Evolutionary conservation across 2,888 invertebrate genomes (phyloP).

Genomic region (Fragum fragum): DNA sequence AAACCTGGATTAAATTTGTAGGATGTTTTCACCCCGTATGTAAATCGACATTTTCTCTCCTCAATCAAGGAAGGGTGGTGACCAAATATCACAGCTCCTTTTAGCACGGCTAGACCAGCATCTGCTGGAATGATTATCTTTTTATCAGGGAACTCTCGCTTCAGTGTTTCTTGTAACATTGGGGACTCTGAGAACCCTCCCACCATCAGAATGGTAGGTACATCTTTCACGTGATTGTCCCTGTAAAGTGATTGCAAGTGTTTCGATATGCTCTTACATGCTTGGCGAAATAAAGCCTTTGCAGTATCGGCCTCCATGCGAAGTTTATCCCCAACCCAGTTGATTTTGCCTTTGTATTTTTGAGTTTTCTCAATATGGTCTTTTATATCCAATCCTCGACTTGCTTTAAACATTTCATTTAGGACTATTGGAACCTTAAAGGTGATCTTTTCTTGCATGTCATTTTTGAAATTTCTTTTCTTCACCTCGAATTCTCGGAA

Average conservation of each 20-base stretch:
- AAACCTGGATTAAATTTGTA: constrained; percentile 42
- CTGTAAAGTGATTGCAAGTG: constrained; percentile 53
- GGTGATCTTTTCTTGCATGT: constrained; percentile 22
- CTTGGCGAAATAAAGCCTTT: constrained; percentile 48
- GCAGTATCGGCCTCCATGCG: constrained; percentile 47
- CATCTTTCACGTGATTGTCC: constrained; percentile 41
- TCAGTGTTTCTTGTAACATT: constrained; percentile 58
- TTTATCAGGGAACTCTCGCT: constrained; percentile 45
- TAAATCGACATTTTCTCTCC: constrained; percentile 53
- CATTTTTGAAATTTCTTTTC: constrained; percentile 29
- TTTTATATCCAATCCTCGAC: constrained; percentile 5
- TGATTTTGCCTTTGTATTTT: constrained; percentile 40
- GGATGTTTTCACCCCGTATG: constrained; percentile 59
- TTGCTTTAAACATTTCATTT: constrained; percentile 22
- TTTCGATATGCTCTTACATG: constrained; percentile 52
- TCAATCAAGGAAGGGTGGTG: constrained; percentile 60
- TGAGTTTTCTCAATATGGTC: constrained; percentile 7
- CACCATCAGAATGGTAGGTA: constrained; percentile 65
- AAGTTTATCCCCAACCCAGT: constrained; percentile 46
- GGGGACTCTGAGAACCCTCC: constrained; percentile 70
- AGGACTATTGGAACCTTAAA: constrained; percentile 23
- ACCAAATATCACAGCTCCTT: constrained; percentile 69
- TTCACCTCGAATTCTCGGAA: constrained; percentile 37
- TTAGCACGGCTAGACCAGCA: constrained; percentile 62
- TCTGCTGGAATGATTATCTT: constrained; percentile 65